Evolutionary conservation across 2,797 vertebrate species (phyloP).

Genomic region (Fringilla coelebs): DNA sequence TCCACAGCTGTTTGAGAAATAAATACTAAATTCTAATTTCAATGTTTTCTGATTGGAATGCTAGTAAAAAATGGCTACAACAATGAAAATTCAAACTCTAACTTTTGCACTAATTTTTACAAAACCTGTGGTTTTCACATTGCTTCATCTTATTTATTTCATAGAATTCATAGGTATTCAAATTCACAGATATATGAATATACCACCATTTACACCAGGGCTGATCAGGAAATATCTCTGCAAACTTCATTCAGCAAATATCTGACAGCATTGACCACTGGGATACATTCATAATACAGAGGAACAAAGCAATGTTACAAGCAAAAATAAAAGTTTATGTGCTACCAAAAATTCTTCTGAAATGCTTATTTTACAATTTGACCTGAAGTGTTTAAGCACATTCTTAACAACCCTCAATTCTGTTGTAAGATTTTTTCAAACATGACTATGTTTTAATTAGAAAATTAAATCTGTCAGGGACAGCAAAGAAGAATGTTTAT

Average conservation of each 20-base stretch:
- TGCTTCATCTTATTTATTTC: background rate
- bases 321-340: background rate
- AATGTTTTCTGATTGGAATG: background rate
- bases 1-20: background rate
- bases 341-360: background rate
- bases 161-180: background rate
- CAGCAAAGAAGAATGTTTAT: background rate
- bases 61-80: constrained; percentile 2
- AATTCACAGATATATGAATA: background rate
- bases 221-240: background rate
- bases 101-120: background rate
- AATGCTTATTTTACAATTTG: background rate
- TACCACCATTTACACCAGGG: background rate
- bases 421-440: background rate
- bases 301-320: background rate
- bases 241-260: background rate
- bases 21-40: constrained; percentile 11
- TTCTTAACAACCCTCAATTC: background rate
- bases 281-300: background rate
- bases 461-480: background rate
- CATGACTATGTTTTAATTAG: background rate
- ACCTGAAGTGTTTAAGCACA: background rate
- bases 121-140: background rate
- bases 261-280: background rate
- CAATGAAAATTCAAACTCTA: constrained; percentile 25